Conservation (phyloP, 2,797 vertebrate genomes). For the Garrulus glandarius region DNA sequence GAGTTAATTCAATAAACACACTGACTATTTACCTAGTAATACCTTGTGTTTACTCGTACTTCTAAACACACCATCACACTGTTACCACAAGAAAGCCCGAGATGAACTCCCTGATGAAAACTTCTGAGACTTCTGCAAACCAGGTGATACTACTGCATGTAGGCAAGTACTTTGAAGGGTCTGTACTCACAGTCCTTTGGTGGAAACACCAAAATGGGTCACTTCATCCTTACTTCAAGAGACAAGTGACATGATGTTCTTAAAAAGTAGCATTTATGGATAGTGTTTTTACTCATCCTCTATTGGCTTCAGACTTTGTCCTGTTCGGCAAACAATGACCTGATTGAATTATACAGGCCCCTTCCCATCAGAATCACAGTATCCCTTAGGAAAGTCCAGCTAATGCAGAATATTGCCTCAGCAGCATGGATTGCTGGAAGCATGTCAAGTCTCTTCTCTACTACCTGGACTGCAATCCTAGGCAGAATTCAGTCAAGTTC, state of each 20-base stretch:
- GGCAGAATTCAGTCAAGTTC: neutral
- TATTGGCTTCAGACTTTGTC: neutral
- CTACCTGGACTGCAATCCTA: neutral
- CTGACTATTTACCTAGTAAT: slow-evolving; percentile 41
- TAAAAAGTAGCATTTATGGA: neutral
- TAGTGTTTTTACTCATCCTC: neutral
- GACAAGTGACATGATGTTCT: neutral
- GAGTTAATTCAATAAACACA: slow-evolving; percentile 28
- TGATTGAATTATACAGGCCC: neutral
- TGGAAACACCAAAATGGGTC: neutral
- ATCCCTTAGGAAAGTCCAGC: neutral
- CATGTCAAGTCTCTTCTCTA: neutral
- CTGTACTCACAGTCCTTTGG: neutral
- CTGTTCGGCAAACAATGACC: neutral
- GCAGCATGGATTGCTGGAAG: neutral
- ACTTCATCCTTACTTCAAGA: neutral
- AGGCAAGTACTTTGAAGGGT: neutral
- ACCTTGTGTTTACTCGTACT: slow-evolving; percentile 12
- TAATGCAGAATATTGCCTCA: neutral
- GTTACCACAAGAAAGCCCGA: slow-evolving; percentile 1
- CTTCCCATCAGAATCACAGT: neutral
- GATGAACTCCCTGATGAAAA: slow-evolving; percentile 3
- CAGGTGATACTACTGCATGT: neutral
- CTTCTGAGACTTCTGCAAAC: neutral
- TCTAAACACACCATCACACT: neutral